Conservation (phyloP, 2,888 invertebrate genomes). For the Pheosia tremula region DNA sequence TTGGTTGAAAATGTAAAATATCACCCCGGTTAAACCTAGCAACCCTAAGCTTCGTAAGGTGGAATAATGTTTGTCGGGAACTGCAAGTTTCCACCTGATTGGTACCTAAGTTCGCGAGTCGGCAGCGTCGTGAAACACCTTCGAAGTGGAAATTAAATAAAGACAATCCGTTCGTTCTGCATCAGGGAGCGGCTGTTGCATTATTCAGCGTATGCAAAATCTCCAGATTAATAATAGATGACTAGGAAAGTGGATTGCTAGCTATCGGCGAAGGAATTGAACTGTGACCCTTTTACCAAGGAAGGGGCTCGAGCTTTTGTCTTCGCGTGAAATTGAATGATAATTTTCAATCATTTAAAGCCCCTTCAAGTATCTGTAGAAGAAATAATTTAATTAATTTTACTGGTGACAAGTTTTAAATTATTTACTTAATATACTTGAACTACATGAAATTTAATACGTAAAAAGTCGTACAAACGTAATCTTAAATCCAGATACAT, state of each 20-base stretch:
- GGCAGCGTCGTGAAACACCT: conserved; percentile 46
- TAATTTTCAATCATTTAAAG: conserved; percentile 45
- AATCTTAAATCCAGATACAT: too few species aligned
- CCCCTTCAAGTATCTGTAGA: conserved; percentile 22
- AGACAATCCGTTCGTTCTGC: conserved; percentile 69
- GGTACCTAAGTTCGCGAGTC: conserved; percentile 48
- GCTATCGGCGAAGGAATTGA: conserved; percentile 60
- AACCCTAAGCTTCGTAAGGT: conserved; percentile 6
- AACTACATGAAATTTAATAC: not conserved
- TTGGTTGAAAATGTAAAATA: not conserved
- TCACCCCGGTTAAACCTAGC: not conserved
- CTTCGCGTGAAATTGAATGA: conserved; percentile 54
- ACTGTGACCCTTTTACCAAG: conserved; percentile 63
- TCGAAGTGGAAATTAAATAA: conserved; percentile 70
- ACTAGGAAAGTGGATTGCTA: conserved; percentile 66
- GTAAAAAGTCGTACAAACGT: too few species aligned
- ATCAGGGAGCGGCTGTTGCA: conserved; percentile 61
- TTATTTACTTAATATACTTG: not conserved
- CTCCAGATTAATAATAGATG: conserved; percentile 73
- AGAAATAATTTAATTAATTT: conserved; percentile 10
- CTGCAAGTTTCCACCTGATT: conserved; percentile 52
- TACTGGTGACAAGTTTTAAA: not conserved
- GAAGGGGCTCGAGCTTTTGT: conserved; percentile 59
- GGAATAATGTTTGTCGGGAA: conserved; percentile 38
- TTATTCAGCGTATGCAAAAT: conserved; percentile 78